Evolutionary conservation across 2,888 invertebrate genomes (phyloP), one percentile per base, ranked within the genome.

Genomic region (Amphipoea oculea): DNA sequence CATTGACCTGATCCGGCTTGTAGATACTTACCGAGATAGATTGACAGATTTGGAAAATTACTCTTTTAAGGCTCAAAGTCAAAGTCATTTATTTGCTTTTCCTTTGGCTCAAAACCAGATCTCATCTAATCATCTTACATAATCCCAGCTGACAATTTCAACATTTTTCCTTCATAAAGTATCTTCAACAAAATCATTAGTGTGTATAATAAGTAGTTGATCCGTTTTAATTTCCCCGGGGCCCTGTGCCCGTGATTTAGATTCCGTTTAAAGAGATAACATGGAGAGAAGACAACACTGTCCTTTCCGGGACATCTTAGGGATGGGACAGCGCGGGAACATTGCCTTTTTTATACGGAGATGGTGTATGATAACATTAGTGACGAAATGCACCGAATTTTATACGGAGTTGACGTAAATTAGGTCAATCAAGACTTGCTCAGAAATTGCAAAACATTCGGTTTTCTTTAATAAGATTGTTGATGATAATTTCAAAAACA

Each of bases 141-240:
- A 54, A 75, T 65, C 57, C 45, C 54, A 23, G 14, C 66, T 40
- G 17, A 45, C 12, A 65, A 45, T 48, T 14, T 63, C n/a, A 71
- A 79, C 2, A 74, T 36, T 73, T 70, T 76, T 72, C 63, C n/a
- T 66, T 73, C 48, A 76, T 79, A 51, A 51, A 82, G 78, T 42
- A 66, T 84, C 63, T 73, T 73, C 70, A 54, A 51, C 51, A 54
- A 82, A 45, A 84, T 85, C 80, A 84, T 88, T 86, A 83, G 81
- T 86, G 73, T 76, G 71, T 79, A 79, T 82, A 83, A 83, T 85
- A 87, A 85, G 86, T 83, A 83, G 87, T 84, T 86, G 82, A 89
- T 82, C 79, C 82, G 70, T 79, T 83, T 84, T 87, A 90, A 90
- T 90, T 90, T 90, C 90, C 90, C 90, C 77, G 73, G 90, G 87